phyloP scores from a whole-genome alignment of 2,888 invertebrate genomes.

The Polydrusus cervinus region DNA sequence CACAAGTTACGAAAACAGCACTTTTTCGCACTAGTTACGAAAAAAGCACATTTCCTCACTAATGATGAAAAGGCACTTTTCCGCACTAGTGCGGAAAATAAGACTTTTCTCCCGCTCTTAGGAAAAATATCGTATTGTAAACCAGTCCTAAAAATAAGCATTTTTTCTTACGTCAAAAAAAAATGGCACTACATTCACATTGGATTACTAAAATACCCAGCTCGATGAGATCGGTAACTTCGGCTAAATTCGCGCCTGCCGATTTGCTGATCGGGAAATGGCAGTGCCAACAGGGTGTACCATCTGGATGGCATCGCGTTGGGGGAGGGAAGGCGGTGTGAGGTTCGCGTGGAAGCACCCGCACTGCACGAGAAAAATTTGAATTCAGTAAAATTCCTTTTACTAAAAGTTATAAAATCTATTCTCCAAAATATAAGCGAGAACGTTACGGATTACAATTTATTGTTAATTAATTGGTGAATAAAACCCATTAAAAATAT shows the following conservation, averaged over 20 bases:
- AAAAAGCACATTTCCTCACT: no score
- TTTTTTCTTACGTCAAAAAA: slow-evolving; percentile 65
- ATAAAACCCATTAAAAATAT: no score
- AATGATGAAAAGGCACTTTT: no score
- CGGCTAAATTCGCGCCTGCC: slow-evolving; percentile 89
- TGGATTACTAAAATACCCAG: slow-evolving; percentile 93
- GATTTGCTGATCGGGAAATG: slow-evolving; percentile 94
- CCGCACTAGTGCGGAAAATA: no score
- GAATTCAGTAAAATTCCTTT: slow-evolving; percentile 42
- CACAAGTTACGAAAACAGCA: no score
- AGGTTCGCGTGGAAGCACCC: slow-evolving; percentile 71
- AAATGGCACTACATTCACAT: slow-evolving; percentile 72
- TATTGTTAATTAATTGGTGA: no score
- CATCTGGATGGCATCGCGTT: slow-evolving; percentile 85
- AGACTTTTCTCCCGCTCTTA: no score
- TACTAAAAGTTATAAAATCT: neutral
- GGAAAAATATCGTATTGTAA: slow-evolving; percentile 16
- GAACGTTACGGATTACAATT: no score
- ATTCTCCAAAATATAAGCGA: no score
- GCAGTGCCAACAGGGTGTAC: slow-evolving; percentile 93
- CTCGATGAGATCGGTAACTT: slow-evolving; percentile 82
- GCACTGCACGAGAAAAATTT: slow-evolving; percentile 61
- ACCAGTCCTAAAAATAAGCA: slow-evolving; percentile 26
- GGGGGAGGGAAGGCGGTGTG: slow-evolving; percentile 72
- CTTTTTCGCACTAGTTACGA: no score